Percentiles rank a stretch among this genome's conserved stretches.
Conservation (phyloP, 2,113 vertebrate genomes). For the Grallaria varia region DNA sequence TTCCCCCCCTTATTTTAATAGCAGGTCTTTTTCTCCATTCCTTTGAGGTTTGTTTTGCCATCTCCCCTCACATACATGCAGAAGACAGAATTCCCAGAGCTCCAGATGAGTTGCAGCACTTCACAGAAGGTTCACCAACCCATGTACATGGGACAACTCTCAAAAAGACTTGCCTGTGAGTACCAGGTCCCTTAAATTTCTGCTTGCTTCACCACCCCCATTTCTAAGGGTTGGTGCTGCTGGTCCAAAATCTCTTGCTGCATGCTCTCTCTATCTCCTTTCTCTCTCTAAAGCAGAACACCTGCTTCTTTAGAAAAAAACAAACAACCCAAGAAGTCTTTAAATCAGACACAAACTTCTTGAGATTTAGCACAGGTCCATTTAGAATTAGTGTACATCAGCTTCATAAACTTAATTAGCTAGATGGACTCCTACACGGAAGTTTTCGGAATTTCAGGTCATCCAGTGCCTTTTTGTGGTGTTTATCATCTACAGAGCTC, state of each 20-base stretch:
- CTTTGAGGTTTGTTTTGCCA: neutral
- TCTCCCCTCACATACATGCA: neutral
- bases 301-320: neutral
- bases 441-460: neutral
- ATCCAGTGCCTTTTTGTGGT: neutral
- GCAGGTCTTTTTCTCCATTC: neutral
- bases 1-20: neutral
- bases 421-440: neutral
- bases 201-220: fast-evolving
- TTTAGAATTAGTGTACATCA: neutral
- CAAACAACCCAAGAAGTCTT: neutral
- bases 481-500: neutral
- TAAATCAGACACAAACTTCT: neutral
- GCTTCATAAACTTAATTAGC: neutral
- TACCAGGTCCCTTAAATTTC: neutral
- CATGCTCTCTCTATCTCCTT: neutral
- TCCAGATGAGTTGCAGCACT: neutral
- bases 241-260: neutral
- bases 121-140: neutral
- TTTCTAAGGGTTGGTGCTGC: neutral
- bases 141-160: fast-evolving
- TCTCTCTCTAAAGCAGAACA: neutral
- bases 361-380: neutral
- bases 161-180: neutral
- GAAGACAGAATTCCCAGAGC: neutral